Percentiles rank a stretch among this genome's conserved stretches.
Evolutionary conservation across 2,797 vertebrate genomes (phyloP).

Genomic region (Morelia viridis): DNA sequence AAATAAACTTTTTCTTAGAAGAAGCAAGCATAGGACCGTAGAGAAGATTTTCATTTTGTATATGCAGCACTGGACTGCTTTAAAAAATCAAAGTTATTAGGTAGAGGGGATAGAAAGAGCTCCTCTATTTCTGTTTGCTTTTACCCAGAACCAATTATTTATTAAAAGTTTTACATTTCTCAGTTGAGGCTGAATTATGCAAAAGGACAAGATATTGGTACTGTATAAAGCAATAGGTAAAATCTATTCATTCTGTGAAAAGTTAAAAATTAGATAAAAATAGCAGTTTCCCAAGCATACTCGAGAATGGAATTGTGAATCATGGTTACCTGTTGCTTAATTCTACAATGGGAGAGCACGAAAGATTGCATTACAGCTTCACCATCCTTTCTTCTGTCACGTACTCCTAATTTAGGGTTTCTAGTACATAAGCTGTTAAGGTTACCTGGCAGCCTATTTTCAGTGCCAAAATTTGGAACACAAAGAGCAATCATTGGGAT

Average conservation of each 20-base stretch:
- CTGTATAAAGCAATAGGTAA: slow-evolving; percentile 8
- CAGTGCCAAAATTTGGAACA: not conserved
- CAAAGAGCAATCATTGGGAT: not conserved
- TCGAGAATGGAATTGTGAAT: not conserved
- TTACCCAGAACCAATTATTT: slow-evolving; percentile 49
- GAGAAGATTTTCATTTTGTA: not conserved
- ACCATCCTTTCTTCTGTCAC: slow-evolving; percentile 28
- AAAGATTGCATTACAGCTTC: slow-evolving; percentile 14
- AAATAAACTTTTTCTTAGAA: not conserved
- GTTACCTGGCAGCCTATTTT: slow-evolving; percentile 25
- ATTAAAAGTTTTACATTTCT: slow-evolving; percentile 59
- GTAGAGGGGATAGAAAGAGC: not conserved
- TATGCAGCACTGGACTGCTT: not conserved
- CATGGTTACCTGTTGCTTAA: not conserved
- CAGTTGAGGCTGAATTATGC: slow-evolving; percentile 55
- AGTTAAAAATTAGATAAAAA: not conserved
- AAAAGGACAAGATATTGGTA: slow-evolving; percentile 42
- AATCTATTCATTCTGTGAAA: not conserved
- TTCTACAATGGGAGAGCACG: not conserved
- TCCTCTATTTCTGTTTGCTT: slow-evolving; percentile 48
- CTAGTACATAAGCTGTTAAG: not conserved
- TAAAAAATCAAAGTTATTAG: not conserved
- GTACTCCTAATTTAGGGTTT: slow-evolving; percentile 32
- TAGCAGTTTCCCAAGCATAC: not conserved
- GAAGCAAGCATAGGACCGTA: not conserved